Evolutionary conservation across 2,888 invertebrate species (phyloP).

Genomic region (Steinernema hermaphroditum): DNA sequence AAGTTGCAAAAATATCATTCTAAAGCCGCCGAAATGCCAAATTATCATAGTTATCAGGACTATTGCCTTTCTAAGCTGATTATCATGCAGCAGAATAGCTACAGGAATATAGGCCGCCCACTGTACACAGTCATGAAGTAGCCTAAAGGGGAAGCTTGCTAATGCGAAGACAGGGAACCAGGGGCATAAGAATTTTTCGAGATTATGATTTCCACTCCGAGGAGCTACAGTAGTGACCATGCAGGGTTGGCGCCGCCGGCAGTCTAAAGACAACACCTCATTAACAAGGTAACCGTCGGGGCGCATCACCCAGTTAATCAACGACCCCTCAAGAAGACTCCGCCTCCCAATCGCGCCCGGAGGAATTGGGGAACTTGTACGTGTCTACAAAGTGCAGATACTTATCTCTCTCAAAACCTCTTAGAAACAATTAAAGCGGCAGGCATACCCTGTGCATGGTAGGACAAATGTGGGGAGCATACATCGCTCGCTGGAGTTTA

Average conservation of each 20-base stretch:
- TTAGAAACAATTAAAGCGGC: constrained; percentile 20
- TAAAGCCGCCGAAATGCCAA: too few relatives aligned
- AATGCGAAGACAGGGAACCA: too few relatives aligned
- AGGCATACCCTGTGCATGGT: not conserved
- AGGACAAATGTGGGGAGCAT: not conserved
- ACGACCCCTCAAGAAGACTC: constrained; percentile 25
- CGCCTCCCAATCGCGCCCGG: constrained; percentile 22
- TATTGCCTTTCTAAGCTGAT: too few relatives aligned
- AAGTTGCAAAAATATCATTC: too few relatives aligned
- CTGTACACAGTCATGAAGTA: too few relatives aligned
- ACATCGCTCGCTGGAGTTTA: not conserved
- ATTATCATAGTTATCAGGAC: too few relatives aligned
- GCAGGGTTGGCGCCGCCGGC: constrained; percentile 6
- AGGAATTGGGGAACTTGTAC: constrained; percentile 20
- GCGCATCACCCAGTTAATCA: constrained; percentile 30
- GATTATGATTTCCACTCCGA: not conserved
- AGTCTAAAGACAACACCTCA: constrained; percentile 30
- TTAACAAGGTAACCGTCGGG: constrained; percentile 27
- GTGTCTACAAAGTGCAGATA: constrained; percentile 30
- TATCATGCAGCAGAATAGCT: too few relatives aligned
- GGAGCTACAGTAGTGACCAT: constrained; percentile 11
- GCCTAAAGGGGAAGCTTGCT: too few relatives aligned
- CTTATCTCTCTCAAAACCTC: constrained; percentile 15
- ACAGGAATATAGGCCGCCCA: too few relatives aligned
- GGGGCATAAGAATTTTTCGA: not conserved